Base-by-base conservation (phyloP, 2,113 vertebrate genomes). In the Sturnira hondurensis region DNA sequence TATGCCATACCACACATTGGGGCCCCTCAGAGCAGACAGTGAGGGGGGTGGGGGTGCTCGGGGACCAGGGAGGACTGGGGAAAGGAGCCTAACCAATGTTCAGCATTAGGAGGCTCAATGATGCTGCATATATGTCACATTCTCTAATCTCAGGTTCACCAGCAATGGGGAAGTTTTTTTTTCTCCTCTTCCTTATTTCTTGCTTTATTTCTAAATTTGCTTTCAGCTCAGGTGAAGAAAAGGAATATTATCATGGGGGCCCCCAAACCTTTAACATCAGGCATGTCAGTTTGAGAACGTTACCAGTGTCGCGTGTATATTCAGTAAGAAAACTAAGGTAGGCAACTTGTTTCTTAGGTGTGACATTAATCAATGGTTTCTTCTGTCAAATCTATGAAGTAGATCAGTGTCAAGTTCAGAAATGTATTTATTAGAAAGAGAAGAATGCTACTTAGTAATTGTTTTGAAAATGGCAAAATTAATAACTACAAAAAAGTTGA, bases 341-440 rank as follows among this genome's bases (percentile, higher is more conserved):
- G n/a, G 7, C 45, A 78, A 5, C 4, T 50, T 92, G 9, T 65
- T 95, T 89, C 56, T 93, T 80, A 24, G 13, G 65, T 74, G 86
- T 76, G 76, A 38, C 36, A 71, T 71, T 91, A 95, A 68, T 47
- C 84, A 71, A 82, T 73, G 41, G 14, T 61, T 43, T 81, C 3
- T 45, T 20, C 33, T 80, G 50, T 12, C 58, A 96, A 93, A 41
- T 73, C 38, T 88, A 41, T 84, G 41, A 45, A 81, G 11, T 92
- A 4, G 26, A 87, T 86, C 52, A 81, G 28, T 89, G 54, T 20
- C 52, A 96, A 81, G 22, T 71, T 89, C 65, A 95, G 65, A 90
- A 95, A 91, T 78, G 67, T 41, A 73, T 85, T 3, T 91, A 74
- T 65, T 86, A 73, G 54, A 33, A 96, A 87, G 45, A 77, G 36